These are phyloP conservation scores for Stomatorhinus walkeri DNA, from an alignment of 2,797 vertebrate genomes.

Conservation along the genomic window DNA sequence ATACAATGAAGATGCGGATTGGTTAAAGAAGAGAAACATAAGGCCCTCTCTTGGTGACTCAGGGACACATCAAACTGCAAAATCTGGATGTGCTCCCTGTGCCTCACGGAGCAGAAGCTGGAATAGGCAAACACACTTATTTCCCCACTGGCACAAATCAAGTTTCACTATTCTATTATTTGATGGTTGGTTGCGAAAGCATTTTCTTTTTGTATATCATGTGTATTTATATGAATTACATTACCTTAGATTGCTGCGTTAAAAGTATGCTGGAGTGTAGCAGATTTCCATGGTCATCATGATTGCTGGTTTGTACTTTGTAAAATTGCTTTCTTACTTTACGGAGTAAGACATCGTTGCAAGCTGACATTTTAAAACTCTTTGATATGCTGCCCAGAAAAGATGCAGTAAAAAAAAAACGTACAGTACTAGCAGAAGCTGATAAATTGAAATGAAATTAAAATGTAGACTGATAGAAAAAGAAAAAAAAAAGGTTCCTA, in stretches of 20 bases:
- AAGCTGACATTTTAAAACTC: conserved; percentile 38
- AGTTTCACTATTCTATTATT: neutral
- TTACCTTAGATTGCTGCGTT: neutral
- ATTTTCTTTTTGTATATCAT: neutral
- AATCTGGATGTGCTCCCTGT: neutral
- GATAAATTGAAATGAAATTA: conserved; percentile 37
- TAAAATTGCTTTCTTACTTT: conserved; percentile 17
- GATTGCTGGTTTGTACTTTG: conserved; percentile 30
- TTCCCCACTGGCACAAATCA: neutral
- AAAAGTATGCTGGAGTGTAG: neutral
- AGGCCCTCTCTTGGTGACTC: neutral
- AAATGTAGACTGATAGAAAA: conserved; percentile 27
- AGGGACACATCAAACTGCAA: neutral
- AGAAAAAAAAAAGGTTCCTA: conserved; percentile 33
- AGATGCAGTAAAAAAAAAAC: conserved; percentile 48
- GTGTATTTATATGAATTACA: neutral
- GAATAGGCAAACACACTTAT: neutral
- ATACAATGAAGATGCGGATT: neutral
- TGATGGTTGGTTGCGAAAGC: neutral
- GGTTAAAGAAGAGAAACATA: neutral
- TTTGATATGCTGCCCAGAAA: conserved; percentile 39
- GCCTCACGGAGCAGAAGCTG: neutral
- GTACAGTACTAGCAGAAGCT: conserved; percentile 51
- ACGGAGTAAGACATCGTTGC: conserved; percentile 30
- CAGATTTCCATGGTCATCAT: neutral